Conservation (phyloP, 2,113 vertebrate genomes). For the Microtus ochrogaster region DNA sequence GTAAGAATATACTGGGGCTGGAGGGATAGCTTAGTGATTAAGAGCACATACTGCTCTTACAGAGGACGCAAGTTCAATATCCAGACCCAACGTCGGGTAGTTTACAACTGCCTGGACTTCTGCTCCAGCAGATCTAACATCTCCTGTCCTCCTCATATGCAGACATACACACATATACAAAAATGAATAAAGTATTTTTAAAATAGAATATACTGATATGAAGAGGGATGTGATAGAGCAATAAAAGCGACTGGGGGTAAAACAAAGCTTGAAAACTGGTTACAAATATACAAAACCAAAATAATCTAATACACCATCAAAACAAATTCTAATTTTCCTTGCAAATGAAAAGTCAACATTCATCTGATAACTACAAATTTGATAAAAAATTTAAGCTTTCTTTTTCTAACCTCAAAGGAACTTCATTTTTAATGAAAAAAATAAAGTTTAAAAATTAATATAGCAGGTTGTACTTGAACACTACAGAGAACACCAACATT, state of each 20-base stretch:
- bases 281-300: slow-evolving; percentile 27
- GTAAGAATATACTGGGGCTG: neutral
- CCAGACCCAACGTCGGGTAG: neutral
- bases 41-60: neutral
- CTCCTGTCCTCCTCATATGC: neutral
- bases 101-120: neutral
- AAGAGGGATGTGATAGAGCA: neutral
- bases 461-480: slow-evolving; percentile 57
- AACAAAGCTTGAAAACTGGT: slow-evolving; percentile 56
- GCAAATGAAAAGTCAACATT: slow-evolving; percentile 53
- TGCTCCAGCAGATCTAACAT: neutral
- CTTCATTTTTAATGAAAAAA: slow-evolving; percentile 44
- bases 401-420: slow-evolving; percentile 43
- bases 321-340: slow-evolving; percentile 43
- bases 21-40: neutral
- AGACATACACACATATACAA: neutral
- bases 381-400: slow-evolving; percentile 46
- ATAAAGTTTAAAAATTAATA: slow-evolving; percentile 49
- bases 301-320: neutral
- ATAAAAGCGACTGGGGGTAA: slow-evolving; percentile 11
- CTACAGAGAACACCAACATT: slow-evolving; percentile 77
- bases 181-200: neutral
- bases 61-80: neutral
- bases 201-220: neutral
- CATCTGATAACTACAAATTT: neutral